Base-by-base conservation (phyloP, 2,113 vertebrate species). In the Cygnus buccinator region DNA sequence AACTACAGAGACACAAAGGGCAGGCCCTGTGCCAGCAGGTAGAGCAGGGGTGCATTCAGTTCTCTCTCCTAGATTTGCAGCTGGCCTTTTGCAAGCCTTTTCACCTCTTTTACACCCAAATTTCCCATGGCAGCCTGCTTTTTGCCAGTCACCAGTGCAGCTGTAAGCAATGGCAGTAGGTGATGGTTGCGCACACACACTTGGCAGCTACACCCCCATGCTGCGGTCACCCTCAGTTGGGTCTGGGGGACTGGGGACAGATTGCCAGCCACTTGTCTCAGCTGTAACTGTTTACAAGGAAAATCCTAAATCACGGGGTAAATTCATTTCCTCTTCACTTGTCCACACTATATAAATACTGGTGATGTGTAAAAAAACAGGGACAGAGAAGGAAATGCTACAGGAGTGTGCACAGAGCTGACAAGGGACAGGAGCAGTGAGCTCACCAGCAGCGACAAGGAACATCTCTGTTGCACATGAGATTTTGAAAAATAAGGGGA, bases 331-430 rank as follows among this genome's bases (percentile, higher is more conserved):
- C 17, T 76, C n/a, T 25, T 76, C 44, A 22, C 26, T 62, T 50
- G 29, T 31, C 0, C 6, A 39, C 43, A 66, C 18, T 52, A 48
- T 7, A 9, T 88, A 70, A 85, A 73, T 76, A 22, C 4, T 2
- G 37, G 7, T 29, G 25, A 84, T 39, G 5, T 16, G 26, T 62
- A 59, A 90, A 59, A 92, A 94, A 86, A 10, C 21, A 55, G 33
- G 13, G 39, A 33, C 10, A 43, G 71, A 78, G 65, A 61, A 73
- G 87, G 17, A 88, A 88, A 43, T 22, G 35, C 20, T 50, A 10
- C 6, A 4, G 26, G 29, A 75, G 3, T 0, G 0, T 29, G 57
- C 29, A 48, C 1, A 1, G 41, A 44, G 12, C 16, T 74, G 72
- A 31, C 37, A 77, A 84, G 63, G 33, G 54, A 72, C 17, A 2